Evolutionary conservation across 2,797 vertebrate species (phyloP).

Genomic region (Steatocranus sp.): DNA sequence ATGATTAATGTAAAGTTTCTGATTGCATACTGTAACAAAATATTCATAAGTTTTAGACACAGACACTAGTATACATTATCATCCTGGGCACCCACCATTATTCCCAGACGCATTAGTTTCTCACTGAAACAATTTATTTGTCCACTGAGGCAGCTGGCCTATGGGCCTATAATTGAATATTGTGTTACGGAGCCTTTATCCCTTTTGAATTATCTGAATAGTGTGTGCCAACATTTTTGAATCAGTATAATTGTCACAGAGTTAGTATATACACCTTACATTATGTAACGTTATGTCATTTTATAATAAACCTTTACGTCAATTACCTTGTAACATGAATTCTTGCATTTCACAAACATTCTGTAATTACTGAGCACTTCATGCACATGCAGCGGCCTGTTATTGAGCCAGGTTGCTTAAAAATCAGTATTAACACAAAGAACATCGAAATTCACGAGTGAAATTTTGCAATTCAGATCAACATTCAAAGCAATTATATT

Average conservation of each 20-base stretch:
- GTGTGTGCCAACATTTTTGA: neutral
- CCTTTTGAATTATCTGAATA: neutral
- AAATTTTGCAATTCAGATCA: neutral
- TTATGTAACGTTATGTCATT: neutral
- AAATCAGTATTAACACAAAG: neutral
- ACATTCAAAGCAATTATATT: conserved; percentile 15
- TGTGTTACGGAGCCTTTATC: conserved; percentile 15
- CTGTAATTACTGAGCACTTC: neutral
- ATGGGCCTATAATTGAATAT: conserved; percentile 37
- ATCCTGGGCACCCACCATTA: conserved; percentile 30
- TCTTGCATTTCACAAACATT: neutral
- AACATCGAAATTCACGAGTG: neutral
- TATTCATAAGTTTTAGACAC: conserved; percentile 65
- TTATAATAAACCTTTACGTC: neutral
- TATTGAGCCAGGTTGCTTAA: neutral
- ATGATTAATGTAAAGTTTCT: conserved; percentile 76
- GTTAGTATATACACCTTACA: neutral
- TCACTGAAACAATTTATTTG: conserved; percentile 50
- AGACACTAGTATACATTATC: conserved; percentile 59
- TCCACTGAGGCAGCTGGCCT: conserved; percentile 16
- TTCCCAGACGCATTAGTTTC: conserved; percentile 39
- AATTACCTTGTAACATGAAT: neutral
- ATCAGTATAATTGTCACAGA: neutral
- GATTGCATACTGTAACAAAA: conserved; percentile 72
- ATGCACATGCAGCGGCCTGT: neutral